Percentiles rank a stretch among this genome's conserved stretches.
Evolutionary conservation across 2,888 invertebrate species (phyloP).

Genomic region (Drosophila borealis): DNA sequence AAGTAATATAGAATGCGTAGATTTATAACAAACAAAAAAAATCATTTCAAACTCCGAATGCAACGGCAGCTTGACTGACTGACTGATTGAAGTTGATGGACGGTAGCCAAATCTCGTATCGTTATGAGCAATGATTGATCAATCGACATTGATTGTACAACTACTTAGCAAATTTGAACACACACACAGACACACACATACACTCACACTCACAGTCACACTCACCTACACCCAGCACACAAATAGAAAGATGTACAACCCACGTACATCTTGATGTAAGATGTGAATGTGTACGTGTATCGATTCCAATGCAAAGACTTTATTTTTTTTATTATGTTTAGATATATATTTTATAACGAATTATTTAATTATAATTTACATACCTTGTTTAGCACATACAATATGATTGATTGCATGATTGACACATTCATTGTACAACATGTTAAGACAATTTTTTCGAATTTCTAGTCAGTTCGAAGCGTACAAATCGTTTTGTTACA

Average conservation of each 20-base stretch:
- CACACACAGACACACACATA: constrained; percentile 17
- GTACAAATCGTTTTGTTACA: constrained; percentile 59
- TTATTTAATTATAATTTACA: constrained; percentile 40
- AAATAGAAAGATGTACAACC: constrained; percentile 11
- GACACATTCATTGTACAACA: constrained; percentile 23
- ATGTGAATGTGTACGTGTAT: constrained; percentile 33
- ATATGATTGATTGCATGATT: constrained; percentile 34
- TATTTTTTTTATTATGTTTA: constrained; percentile 54
- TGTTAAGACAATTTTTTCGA: constrained; percentile 51
- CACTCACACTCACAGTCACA: not conserved
- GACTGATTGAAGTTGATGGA: constrained; percentile 34
- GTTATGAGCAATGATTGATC: constrained; percentile 44
- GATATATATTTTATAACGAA: constrained; percentile 43
- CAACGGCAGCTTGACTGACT: constrained; percentile 31
- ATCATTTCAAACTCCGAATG: constrained; percentile 20
- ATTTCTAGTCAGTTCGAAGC: constrained; percentile 65
- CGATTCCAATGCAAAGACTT: constrained; percentile 76
- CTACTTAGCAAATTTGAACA: constrained; percentile 50
- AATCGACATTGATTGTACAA: constrained; percentile 40
- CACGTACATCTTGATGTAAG: constrained; percentile 29
- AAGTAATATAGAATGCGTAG: constrained; percentile 52
- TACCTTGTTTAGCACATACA: constrained; percentile 32
- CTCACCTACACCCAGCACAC: not conserved
- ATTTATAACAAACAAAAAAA: constrained; percentile 26
- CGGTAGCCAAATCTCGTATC: constrained; percentile 30